These are phyloP conservation scores for Valencia hispanica DNA, from an alignment of 2,797 vertebrate species.

Conservation along the genomic window DNA sequence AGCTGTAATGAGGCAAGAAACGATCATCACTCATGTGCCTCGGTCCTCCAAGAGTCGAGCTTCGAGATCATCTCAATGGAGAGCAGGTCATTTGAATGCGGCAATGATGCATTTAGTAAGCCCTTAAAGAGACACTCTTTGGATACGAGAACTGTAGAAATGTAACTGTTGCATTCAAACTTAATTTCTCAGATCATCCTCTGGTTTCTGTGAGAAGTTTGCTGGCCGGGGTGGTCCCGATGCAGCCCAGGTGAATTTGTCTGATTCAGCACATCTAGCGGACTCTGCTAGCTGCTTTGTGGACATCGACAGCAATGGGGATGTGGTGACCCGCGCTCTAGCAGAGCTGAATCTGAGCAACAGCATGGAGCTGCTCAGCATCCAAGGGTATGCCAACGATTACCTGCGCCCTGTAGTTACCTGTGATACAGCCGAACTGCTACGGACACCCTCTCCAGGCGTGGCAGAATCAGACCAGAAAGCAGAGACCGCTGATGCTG, in stretches of 20 bases:
- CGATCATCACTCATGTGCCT: slow-evolving; percentile 35
- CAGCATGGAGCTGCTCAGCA: slow-evolving; percentile 52
- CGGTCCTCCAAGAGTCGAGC: slow-evolving; percentile 68
- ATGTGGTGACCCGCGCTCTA: slow-evolving; percentile 72
- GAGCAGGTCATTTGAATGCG: slow-evolving; percentile 65
- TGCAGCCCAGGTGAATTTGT: slow-evolving; percentile 55
- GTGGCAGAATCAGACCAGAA: slow-evolving; percentile 58
- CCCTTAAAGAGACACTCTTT: background rate
- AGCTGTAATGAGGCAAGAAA: slow-evolving; percentile 13
- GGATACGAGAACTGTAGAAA: background rate
- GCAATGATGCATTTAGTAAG: background rate
- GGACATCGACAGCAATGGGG: slow-evolving; percentile 77
- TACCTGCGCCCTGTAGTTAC: slow-evolving; percentile 56
- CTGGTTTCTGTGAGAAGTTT: slow-evolving; percentile 82
- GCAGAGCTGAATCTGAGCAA: slow-evolving; percentile 73
- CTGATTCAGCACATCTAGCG: slow-evolving; percentile 32
- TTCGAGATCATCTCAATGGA: slow-evolving; percentile 81
- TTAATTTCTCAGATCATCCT: slow-evolving; percentile 72
- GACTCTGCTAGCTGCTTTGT: slow-evolving; percentile 78
- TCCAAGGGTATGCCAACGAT: background rate
- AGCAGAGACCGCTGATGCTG: background rate
- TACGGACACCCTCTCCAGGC: slow-evolving; percentile 59
- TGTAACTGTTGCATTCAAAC: background rate
- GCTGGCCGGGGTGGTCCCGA: slow-evolving; percentile 58
- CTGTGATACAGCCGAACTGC: slow-evolving; percentile 67